These are phyloP conservation scores for Corydoras maculifer DNA, from an alignment of 2,113 vertebrate genomes.

Conservation along the genomic window DNA sequence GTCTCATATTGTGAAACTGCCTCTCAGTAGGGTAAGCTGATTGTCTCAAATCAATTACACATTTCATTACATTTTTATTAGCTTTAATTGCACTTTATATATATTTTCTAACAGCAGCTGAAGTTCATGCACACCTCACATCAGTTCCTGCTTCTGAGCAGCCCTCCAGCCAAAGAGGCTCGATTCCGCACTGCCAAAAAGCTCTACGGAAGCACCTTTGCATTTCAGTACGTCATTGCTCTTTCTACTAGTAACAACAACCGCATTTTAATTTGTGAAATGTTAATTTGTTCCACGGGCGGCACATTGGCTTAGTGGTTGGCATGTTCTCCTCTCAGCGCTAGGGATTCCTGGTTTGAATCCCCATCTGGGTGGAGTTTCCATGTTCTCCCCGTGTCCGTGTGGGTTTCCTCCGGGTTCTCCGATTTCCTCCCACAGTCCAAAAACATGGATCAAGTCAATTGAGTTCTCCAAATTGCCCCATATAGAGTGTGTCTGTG, in stretches of 20 bases:
- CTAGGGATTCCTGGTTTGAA: too few relatives aligned
- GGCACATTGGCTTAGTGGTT: too few relatives aligned
- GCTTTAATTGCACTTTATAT: constrained; percentile 1
- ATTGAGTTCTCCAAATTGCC: too few relatives aligned
- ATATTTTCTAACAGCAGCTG: constrained; percentile 80
- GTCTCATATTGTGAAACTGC: constrained; percentile 98
- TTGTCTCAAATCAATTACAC: not conserved
- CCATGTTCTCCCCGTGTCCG: too few relatives aligned
- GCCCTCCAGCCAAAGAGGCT: constrained; percentile 95
- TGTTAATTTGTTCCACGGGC: not conserved
- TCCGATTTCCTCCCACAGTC: too few relatives aligned
- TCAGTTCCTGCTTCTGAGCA: constrained; percentile 98
- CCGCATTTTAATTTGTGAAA: not conserved
- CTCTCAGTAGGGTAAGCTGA: constrained; percentile 90
- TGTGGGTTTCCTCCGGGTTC: too few relatives aligned
- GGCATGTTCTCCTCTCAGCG: too few relatives aligned
- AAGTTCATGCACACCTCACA: constrained; percentile 99
- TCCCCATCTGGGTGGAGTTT: too few relatives aligned
- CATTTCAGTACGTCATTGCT: constrained; percentile 86
- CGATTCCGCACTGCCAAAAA: constrained; percentile 98
- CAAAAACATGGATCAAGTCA: too few relatives aligned
- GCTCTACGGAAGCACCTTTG: constrained; percentile 96
- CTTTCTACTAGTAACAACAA: too few relatives aligned
- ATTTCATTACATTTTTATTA: not conserved
- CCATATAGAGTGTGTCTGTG: too few relatives aligned